Evolutionary conservation across 2,113 vertebrate species (phyloP).

Genomic region (Tachysurus fulvidraco): DNA sequence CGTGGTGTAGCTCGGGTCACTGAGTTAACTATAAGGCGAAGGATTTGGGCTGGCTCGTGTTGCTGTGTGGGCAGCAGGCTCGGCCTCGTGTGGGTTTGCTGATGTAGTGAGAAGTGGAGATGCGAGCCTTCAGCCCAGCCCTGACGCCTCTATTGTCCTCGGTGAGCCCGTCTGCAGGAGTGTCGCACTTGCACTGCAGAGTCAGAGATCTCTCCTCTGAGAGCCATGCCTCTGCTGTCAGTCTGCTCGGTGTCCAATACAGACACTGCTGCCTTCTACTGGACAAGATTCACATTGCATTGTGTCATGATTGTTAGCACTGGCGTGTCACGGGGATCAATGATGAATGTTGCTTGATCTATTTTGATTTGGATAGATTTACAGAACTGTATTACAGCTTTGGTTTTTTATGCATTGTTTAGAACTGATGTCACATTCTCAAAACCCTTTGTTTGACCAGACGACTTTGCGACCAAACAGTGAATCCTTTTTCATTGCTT

Average conservation of each 20-base stretch:
- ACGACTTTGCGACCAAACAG: too few relatives aligned
- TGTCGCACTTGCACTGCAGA: conserved; percentile 80
- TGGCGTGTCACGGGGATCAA: not conserved
- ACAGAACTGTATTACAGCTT: conserved; percentile 40
- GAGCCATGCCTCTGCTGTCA: conserved; percentile 69
- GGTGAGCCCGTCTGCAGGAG: conserved; percentile 65
- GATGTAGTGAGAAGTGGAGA: conserved; percentile 47
- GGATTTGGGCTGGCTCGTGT: conserved; percentile 4
- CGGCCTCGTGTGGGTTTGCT: conserved; percentile 29
- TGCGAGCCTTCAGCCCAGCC: conserved; percentile 39
- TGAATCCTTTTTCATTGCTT: too few relatives aligned
- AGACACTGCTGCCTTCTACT: conserved; percentile 71
- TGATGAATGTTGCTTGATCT: not conserved
- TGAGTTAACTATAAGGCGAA: conserved; percentile 2
- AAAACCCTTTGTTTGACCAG: too few relatives aligned
- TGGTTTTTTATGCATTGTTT: too few relatives aligned
- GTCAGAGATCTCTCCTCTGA: conserved; percentile 64
- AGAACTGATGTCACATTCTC: too few relatives aligned
- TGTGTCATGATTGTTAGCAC: not conserved
- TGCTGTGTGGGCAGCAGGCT: conserved; percentile 12
- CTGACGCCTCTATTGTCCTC: conserved; percentile 64
- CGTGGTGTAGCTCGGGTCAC: conserved; percentile 17
- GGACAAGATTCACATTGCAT: conserved; percentile 51
- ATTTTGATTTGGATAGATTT: not conserved
- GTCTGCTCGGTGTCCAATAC: conserved; percentile 48